phyloP scores from a whole-genome alignment of 2,113 vertebrate species.

The Trematocara unimaculatum region DNA sequence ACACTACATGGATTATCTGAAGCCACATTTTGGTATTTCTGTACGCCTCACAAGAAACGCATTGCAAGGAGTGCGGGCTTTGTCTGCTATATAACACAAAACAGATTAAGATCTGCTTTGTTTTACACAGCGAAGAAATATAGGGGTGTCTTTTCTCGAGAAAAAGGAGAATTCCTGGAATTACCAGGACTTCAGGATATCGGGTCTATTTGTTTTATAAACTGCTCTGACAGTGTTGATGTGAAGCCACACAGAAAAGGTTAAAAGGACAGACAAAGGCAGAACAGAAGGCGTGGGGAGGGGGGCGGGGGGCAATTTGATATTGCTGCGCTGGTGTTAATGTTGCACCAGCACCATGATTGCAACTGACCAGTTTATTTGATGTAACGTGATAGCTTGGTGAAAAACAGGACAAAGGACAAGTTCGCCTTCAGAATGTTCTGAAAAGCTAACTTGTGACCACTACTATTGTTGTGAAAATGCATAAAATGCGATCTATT shows the following conservation, averaged over 20 bases:
- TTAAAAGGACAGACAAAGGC: background rate
- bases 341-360: background rate
- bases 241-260: background rate
- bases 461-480: background rate
- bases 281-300: background rate
- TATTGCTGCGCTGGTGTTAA: background rate
- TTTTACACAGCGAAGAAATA: background rate
- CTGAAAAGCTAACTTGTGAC: background rate
- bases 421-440: background rate
- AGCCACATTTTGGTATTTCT: background rate
- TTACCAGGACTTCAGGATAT: background rate
- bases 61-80: background rate
- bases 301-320: fast-evolving
- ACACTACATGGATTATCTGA: conserved; percentile 39
- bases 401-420: background rate
- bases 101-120: background rate
- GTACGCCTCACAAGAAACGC: background rate
- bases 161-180: background rate
- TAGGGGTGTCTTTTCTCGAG: background rate
- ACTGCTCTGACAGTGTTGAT: background rate
- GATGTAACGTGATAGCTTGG: background rate
- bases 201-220: background rate
- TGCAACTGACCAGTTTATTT: background rate
- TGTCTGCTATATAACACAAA: background rate
- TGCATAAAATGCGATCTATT: background rate